Base-by-base conservation (phyloP, 1,140 invertebrate species). In the Caerostris extrusa region DNA sequence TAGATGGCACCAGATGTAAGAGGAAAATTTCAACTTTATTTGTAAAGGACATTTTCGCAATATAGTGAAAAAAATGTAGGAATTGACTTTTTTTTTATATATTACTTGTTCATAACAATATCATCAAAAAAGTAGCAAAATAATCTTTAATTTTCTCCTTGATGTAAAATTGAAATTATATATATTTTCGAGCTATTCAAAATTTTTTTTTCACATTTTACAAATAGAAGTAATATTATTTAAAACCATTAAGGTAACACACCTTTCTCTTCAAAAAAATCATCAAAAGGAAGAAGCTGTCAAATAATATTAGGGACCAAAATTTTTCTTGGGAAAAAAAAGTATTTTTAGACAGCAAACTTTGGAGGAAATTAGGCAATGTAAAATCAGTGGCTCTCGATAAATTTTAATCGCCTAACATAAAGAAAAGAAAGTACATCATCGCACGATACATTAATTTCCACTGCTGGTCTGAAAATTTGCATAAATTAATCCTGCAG, bases 371-470 rank as follows among this genome's bases (percentile, higher is more conserved):
- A 77, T 77, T 77, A 77, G 71, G 19, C 56, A 57, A 83, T 56
- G 56, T 56, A 83, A 83, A 89, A 89, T 89, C 61, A 64, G 61
- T 17, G 53, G 64, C 87, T 56, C 12, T 8, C 34, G 87, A 89
- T 71, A 89, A 89, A 55, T 89, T 89, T 71, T 71, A 89, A 89
- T 89, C 64, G 87, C 14, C 60, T 34, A 89, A 61, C 87, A 89
- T 53, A 89, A 64, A 8, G 17, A 69, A 89, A 89, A 89, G 61
- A 89, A 89, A 89, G 58, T 81, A 50, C 69, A 58, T 90, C 85
- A 90, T 81, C 34, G 61, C 57, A 81, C 89, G 64, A 90, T 17
- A 81, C 89, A 90, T 90, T 81, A 90, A 90, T 90, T 90, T 90
- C 71, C 69, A 81, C 53, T n/a, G 89, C 7, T 5, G 67, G 17